Percentiles rank a stretch among this genome's conserved stretches.
Conservation (phyloP, 2,888 invertebrate species). For the Lymantria monacha region DNA sequence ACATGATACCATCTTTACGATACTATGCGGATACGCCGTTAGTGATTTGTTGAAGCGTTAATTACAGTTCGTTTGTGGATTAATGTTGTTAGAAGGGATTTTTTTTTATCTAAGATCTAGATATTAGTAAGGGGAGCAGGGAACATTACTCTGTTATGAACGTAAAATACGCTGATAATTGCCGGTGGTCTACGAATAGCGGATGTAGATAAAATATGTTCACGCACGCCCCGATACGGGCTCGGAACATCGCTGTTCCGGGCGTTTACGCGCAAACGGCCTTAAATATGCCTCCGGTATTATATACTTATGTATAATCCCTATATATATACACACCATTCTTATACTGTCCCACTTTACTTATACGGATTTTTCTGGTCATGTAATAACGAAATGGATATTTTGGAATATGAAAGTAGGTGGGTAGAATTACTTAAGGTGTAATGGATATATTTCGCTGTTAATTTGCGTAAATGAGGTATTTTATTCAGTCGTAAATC, state of each 20-base stretch:
- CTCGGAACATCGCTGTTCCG: conserved; percentile 52
- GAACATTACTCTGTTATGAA: conserved; percentile 53
- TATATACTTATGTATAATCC: conserved; percentile 17
- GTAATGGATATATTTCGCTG: no score
- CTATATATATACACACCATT: conserved; percentile 24
- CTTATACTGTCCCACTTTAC: conserved; percentile 26
- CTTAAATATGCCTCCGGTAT: conserved; percentile 28
- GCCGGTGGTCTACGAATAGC: conserved; percentile 52
- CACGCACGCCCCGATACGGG: conserved; percentile 72
- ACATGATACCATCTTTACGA: conserved; percentile 48
- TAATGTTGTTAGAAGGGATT: conserved; percentile 63
- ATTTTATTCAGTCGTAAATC: no score
- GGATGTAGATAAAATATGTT: conserved; percentile 77
- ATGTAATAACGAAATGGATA: conserved; percentile 6
- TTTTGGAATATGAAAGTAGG: no score
- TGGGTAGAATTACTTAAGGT: no score
- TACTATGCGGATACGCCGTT: conserved; percentile 44
- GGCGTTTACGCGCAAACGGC: conserved; percentile 43
- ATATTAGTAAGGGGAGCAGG: conserved; percentile 30
- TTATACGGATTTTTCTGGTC: conserved; percentile 7
- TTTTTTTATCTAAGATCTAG: conserved; percentile 41
- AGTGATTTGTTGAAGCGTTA: conserved; percentile 74
- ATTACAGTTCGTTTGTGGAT: conserved; percentile 63
- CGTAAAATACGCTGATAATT: conserved; percentile 72
- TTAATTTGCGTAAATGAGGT: no score